Base-by-base conservation (phyloP, 2,113 vertebrate genomes). In the Prochilodus magdalenae region DNA sequence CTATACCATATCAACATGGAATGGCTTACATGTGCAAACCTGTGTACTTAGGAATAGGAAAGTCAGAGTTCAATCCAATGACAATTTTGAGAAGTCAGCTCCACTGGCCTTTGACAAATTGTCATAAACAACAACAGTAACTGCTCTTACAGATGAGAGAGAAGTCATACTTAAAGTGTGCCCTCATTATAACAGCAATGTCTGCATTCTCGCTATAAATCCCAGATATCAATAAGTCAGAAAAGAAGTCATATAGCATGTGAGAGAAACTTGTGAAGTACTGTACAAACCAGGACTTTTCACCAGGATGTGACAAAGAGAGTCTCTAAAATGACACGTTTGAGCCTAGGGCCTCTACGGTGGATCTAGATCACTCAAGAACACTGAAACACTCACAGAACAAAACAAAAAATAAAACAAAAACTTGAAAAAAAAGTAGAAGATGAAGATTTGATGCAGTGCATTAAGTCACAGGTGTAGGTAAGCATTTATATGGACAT, bases 401-500 rank as follows among this genome's bases (percentile, higher is more conserved):
- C 47, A 86, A 55, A 87, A 87, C 79, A 84, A 89, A 84, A 85
- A 86, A 85, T 85, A 85, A 80, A 88, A 75, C 62, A 77, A 36
- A 36, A 36, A 36, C 36, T n/a, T n/a, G n/a, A 36, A 36, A 36
- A 7, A 36, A 36, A 4, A 4, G 3, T 36, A 36, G 44, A 79
- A 80, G 83, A 75, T 88, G 82, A 77, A 51, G 83, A 83, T 83
- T 91, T 88, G 79, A 72, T 84, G 86, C 73, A 91, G 87, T 92
- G 91, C 89, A 88, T 88, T 89, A 90, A 90, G 88, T 91, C 85
- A 89, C 85, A 80, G 85, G 90, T 90, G 88, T 82, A 76, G 89
- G 40, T 76, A 88, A 87, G 82, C 81, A 83, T 84, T 89, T 86
- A 91, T 83, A 88, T 89, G 82, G 86, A 89, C 78, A 65, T 55